phyloP scores from a whole-genome alignment of 2,113 vertebrate species.

The Oreocharis arfaki region DNA sequence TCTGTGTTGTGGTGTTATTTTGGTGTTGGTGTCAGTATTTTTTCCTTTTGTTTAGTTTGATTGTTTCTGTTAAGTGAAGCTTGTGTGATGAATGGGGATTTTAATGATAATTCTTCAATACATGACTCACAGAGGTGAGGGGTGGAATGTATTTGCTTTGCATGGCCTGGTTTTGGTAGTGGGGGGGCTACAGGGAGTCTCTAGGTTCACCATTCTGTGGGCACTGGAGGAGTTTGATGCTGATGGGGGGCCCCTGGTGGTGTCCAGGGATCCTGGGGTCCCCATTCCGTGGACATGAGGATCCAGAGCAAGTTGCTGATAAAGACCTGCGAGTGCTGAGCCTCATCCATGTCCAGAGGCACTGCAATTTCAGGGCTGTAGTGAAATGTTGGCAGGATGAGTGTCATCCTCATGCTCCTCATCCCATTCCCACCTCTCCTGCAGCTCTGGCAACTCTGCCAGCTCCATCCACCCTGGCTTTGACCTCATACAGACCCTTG shows the following conservation, averaged over 20 bases:
- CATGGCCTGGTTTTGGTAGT: no score
- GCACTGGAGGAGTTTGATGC: neutral
- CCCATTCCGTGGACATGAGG: no score
- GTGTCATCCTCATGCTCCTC: neutral
- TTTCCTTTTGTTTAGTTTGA: neutral
- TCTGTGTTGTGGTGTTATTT: neutral
- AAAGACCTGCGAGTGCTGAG: no score
- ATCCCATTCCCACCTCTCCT: neutral
- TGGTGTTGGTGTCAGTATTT: neutral
- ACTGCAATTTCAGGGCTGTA: neutral
- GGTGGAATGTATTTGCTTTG: neutral
- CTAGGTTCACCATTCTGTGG: neutral
- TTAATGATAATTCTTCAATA: neutral
- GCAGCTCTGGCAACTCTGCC: neutral
- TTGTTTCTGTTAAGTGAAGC: neutral
- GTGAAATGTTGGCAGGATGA: neutral
- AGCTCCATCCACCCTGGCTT: neutral
- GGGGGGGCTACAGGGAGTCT: neutral
- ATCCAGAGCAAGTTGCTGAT: neutral
- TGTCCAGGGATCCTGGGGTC: no score
- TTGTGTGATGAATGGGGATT: neutral
- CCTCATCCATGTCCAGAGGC: neutral
- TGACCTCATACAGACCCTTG: neutral
- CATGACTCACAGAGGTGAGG: neutral
- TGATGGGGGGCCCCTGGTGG: neutral